Base-by-base conservation (phyloP, 2,888 invertebrate species). In the Megamerina dolium region DNA sequence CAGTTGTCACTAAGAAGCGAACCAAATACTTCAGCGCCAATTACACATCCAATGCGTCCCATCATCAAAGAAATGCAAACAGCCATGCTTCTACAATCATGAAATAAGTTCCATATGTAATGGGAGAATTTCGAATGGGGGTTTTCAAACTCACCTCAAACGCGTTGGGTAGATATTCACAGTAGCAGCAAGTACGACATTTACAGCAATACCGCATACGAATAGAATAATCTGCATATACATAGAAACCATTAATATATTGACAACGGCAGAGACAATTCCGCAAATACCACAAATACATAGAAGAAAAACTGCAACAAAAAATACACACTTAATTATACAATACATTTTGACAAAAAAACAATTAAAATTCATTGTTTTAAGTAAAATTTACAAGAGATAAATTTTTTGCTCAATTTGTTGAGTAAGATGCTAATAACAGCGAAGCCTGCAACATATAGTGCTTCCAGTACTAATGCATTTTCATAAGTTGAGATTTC, bases 61-160 rank as follows among this genome's bases (percentile, higher is more conserved):
- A 73, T 68, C 75, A 75, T 75, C n/a, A 76, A 52, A 1, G 75
- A 74, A 45, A 77, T 71, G 27, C 75, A 74, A 43, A 77, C 59
- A 17, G 75, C 75, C 75, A 75, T 76, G 31, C 70, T 75, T 56
- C 76, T 68, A 41, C 58, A 62, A n/a, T n/a, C n/a, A n/a, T n/a
- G n/a, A n/a, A n/a, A n/a, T n/a, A n/a, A n/a, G n/a, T n/a, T n/a
- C 14, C 12, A 6, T 2, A 16, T 26, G 8, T 5, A 33, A 5
- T 35, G 4, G 4, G 14, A 12, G 26, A 19, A 13, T 9, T 20
- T n/a, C 21, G 12, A 32, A 14, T 23, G n/a, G 17, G 38, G 38
- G 21, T 36, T 10, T 13, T 21, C 8, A 16, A 13, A 27, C 35
- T 39, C 49, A 68, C 68, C 67, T 60, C 37, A 66, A 54, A 46